Evolutionary conservation across 2,797 vertebrate genomes (phyloP), one percentile per base, ranked within the genome.

Genomic region (Pagetopsis macropterus): DNA sequence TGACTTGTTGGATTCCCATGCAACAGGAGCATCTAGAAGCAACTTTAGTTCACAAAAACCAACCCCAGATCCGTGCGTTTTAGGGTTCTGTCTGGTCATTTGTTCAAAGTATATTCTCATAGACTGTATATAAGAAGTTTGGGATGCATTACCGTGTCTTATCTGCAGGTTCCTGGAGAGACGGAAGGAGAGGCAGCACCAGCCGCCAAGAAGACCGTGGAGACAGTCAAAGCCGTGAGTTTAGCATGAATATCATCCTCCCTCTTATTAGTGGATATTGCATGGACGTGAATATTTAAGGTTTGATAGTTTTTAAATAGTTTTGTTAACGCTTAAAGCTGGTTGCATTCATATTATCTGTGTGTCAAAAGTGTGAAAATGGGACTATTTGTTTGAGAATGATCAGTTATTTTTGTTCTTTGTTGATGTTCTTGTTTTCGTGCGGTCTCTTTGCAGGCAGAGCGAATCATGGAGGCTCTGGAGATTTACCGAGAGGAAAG

Each of bases 151-250:
- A 7, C n/a, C 50, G 16, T 0, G 19, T 51, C 76, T 56, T 3
- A 1, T 57, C 82, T 13, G 0, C 84, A 99, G 98, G 96, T 99
- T 58, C 95, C 98, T 16, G 98, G 98, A 75, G 98, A 99, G 89
- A 94, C 89, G 0, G 91, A 94, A 85, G 96, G 96, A 65, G 96
- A 98, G 70, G 94, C 85, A 0, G 97, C 96, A 6, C 96, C 97
- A 37, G 96, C 98, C 1, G 96, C 93, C 23, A 99, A 94, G 94
- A 99, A 98, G 87, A 98, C 96, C 0, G 90, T 97, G 0, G 97
- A 99, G 93, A 99, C 97, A 0, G 93, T 99, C 79, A 99, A 99
- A 95, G 97, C 96, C 64, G 98, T 99, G 91, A 96, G 97, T 95
- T 0, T 1, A 31, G 31, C 50, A 8, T 13, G 0, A 46, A 31